Evolutionary conservation across 2,113 vertebrate species (phyloP), one percentile per base, ranked within the genome.

Genomic region (Carassius gibelio): DNA sequence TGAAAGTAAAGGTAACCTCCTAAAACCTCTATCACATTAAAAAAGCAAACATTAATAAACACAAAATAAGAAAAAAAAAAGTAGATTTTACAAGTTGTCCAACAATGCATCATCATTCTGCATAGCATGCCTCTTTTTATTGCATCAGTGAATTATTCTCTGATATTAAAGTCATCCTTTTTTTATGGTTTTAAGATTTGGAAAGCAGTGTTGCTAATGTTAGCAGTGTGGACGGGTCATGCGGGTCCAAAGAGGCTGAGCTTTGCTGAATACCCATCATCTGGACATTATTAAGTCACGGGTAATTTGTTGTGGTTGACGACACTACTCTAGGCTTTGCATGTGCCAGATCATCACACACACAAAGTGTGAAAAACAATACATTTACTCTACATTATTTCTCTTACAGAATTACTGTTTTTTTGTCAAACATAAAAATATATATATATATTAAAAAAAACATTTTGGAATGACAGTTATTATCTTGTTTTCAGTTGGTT

Each of bases 241-340:
- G 64, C 42, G 48, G 36, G 88, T 87, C 78, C 80, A 88, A 83
- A 87, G 83, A 85, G 81, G 85, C 64, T 79, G 52, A 83, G 86
- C 86, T 85, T 90, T 75, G 57, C 86, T 77, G 71, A 85, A 71
- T 75, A 84, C 68, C 66, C 87, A 71, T 86, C 84, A 86, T 84
- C 75, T 86, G 76, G 82, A 74, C 84, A 85, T 90, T 88, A 85
- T 87, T 68, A 82, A 87, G 88, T 88, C 87, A 89, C 8, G 82
- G 88, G 79, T 82, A 85, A 91, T 90, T 91, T 87, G 84, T 64
- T 13, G 76, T 82, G 85, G 87, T 81, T 84, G 82, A 77, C 57
- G 71, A 75, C 13, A 45, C 78, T 87, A 42, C 7, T 42, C 7
- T 45, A 81, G 55, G 26, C 57, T 74, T 68, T 36, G 8, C 15